Evolutionary conservation across 2,113 vertebrate genomes (phyloP), one percentile per base, ranked within the genome.

Genomic region (Cottus gobio): DNA sequence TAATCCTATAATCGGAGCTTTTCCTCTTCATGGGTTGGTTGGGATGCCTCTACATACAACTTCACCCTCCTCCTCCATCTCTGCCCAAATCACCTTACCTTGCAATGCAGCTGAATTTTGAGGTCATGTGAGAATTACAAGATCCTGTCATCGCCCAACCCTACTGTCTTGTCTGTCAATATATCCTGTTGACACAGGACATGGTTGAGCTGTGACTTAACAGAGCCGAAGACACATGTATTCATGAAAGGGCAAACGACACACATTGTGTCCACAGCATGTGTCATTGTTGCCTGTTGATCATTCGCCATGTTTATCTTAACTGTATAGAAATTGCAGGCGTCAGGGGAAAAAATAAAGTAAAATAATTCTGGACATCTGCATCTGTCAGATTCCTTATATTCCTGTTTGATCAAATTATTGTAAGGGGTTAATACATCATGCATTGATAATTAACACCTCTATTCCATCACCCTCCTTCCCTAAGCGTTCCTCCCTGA

Each of bases 371-470:
- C 7, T 48, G 46, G 18, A 48, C 46, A 48, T 20, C 22, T 44
- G 11, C 42, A 71, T 31, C 24, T 50, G 63, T 74, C 76, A 52
- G 28, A 16, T 70, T 31, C 30, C 6, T 36, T 15, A n/a, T 79
- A 11, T 37, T 60, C 1, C 16, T 42, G 63, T 79, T 18, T 61
- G 62, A 66, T 79, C 13, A 54, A 52, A 82, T 58, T 72, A 13
- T 30, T 8, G 5, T n/a, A 2, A 7, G 26, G 63, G 37, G 70
- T 71, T 56, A 28, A 76, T 34, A 46, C 24, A 9, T 61, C 22
- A 65, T 71, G 39, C 24, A 44, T 66, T 34, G 42, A 56, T 68
- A 48, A 34, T 46, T 30, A 18, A 54, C 34, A n/a, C 39, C n/a
- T 31, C 8, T 16, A 44, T 80, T 85, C 44, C 67, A 12, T 62